A percentile compares a stretch with the other conserved stretches of the same genome.
phyloP scores from a whole-genome alignment of 2,888 invertebrate species.

The Epinotia bilunana region DNA sequence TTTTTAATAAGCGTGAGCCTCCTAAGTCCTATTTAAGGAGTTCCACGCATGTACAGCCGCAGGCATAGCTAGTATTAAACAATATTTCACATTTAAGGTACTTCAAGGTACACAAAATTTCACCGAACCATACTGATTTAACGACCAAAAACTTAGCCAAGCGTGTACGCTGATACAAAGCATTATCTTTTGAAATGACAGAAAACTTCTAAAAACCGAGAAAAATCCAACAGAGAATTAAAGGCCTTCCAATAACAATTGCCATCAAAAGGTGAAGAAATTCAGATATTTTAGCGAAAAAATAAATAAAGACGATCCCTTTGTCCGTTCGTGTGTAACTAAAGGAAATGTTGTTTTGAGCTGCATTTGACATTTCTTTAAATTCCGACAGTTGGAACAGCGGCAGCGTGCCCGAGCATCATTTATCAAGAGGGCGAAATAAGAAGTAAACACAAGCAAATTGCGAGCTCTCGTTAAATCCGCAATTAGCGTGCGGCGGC shows the following conservation, averaged over 20 bases:
- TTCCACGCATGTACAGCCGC: too few relatives aligned
- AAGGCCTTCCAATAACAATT: constrained; percentile 6
- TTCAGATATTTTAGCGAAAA: constrained; percentile 24
- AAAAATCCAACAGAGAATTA: neutral
- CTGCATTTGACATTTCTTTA: constrained; percentile 39
- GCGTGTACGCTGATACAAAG: neutral
- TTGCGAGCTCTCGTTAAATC: constrained; percentile 67
- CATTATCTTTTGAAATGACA: constrained; percentile 4
- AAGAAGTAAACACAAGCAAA: constrained; percentile 70
- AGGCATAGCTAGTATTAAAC: neutral
- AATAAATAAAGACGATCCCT: constrained; percentile 49
- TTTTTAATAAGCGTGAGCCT: too few relatives aligned
- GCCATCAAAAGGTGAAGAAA: constrained; percentile 18
- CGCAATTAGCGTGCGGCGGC: constrained; percentile 48
- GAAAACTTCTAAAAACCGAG: neutral
- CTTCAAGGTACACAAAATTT: neutral
- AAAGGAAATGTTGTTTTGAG: constrained; percentile 23
- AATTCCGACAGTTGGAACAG: constrained; percentile 54
- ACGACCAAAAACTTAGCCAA: neutral
- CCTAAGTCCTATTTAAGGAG: too few relatives aligned
- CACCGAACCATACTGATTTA: neutral
- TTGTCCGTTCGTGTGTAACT: constrained; percentile 47
- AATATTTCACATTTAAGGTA: neutral
- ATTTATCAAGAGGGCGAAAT: constrained; percentile 73
- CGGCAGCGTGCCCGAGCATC: constrained; percentile 68